Percentiles rank a stretch among this genome's conserved stretches.
phyloP scores from a whole-genome alignment of 2,113 vertebrate genomes.

The Ailurus styani region DNA sequence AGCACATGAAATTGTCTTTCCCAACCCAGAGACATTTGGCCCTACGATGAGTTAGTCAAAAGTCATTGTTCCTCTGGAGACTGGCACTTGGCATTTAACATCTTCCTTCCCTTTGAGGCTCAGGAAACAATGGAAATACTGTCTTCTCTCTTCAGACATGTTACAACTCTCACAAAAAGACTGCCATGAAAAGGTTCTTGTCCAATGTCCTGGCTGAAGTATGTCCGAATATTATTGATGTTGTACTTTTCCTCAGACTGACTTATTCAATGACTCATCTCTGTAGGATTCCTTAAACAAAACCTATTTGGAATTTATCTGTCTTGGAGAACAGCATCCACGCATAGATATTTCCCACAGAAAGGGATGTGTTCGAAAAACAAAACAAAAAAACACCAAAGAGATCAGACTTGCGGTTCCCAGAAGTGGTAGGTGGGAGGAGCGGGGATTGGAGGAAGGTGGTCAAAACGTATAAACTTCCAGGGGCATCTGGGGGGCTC shows the following conservation, averaged over 20 bases:
- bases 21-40: background rate
- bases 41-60: background rate
- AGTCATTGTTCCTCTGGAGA: background rate
- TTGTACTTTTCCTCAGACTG: background rate
- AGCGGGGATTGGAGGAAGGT: background rate
- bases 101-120: constrained; percentile 48
- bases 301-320: background rate
- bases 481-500: background rate
- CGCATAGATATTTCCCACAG: background rate
- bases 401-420: background rate
- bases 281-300: background rate
- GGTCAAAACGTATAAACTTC: background rate
- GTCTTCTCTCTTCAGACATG: constrained; percentile 46
- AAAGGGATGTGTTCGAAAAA: background rate
- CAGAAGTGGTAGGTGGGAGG: no score
- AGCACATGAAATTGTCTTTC: background rate
- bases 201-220: constrained; percentile 48
- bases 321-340: background rate
- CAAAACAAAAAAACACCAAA: background rate
- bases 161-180: constrained; percentile 24
- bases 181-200: background rate
- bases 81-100: constrained; percentile 27
- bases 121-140: constrained; percentile 57
- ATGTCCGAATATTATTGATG: constrained; percentile 39
- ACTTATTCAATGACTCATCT: constrained; percentile 3